Conservation (phyloP, 1,140 invertebrate species). For the Temnothorax curvispinosus region DNA sequence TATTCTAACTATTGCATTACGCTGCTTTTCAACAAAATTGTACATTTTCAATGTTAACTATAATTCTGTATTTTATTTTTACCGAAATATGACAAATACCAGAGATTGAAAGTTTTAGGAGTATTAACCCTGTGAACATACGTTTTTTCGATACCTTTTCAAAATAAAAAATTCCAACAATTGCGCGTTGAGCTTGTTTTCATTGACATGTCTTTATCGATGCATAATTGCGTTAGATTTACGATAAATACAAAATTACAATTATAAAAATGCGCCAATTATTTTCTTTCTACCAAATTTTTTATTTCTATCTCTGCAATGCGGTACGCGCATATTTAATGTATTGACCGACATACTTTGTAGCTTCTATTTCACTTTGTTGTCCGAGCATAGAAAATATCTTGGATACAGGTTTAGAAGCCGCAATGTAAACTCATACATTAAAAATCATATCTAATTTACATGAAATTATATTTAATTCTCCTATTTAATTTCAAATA, state of each 20-base stretch:
- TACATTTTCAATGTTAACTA: background rate
- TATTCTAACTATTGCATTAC: background rate
- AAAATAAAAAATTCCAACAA: background rate
- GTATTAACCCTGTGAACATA: background rate
- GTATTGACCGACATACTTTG: background rate
- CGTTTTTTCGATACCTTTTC: too few species aligned
- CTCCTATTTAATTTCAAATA: background rate
- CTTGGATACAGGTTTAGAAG: background rate
- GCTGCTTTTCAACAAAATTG: background rate
- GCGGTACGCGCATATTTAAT: background rate
- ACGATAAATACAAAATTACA: slow-evolving; percentile 6
- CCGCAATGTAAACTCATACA: background rate
- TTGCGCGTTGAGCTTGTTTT: background rate
- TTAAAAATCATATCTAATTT: slow-evolving; percentile 11
- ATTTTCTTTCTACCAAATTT: background rate
- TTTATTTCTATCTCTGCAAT: background rate
- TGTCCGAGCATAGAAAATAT: background rate
- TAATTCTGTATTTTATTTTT: background rate
- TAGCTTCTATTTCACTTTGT: background rate
- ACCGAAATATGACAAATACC: background rate
- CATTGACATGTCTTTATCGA: background rate
- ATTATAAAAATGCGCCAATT: background rate
- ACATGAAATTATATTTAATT: background rate
- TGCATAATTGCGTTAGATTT: background rate
- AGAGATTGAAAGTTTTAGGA: background rate